phyloP scores from a whole-genome alignment of 2,113 vertebrate genomes.

The Brienomyrus longianalis region DNA sequence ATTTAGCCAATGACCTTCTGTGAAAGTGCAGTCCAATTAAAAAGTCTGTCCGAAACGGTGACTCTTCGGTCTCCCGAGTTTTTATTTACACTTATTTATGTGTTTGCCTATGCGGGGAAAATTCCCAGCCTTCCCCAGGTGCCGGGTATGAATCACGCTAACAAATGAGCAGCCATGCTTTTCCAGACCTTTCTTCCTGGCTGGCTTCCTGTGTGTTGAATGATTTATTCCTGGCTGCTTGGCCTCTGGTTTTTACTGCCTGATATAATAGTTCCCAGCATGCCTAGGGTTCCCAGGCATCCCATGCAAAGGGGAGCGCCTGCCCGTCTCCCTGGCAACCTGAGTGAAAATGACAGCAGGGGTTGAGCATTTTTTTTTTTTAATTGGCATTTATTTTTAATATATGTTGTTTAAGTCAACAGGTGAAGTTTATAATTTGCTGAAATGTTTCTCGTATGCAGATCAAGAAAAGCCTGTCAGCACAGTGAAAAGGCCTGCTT shows the following conservation, averaged over 20 bases:
- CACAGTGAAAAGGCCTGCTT: background rate
- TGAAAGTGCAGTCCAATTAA: slow-evolving; percentile 16
- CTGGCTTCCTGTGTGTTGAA: slow-evolving; percentile 53
- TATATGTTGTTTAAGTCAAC: background rate
- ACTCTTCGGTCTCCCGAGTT: background rate
- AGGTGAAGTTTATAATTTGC: background rate
- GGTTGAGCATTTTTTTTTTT: background rate
- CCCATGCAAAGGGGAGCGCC: slow-evolving; percentile 8
- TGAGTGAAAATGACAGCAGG: background rate
- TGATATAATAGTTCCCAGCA: slow-evolving; percentile 29
- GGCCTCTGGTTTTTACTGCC: slow-evolving; percentile 18
- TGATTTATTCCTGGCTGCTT: slow-evolving; percentile 53
- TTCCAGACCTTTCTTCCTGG: slow-evolving; percentile 47
- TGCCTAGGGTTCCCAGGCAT: slow-evolving; percentile 22
- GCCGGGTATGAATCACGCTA: slow-evolving; percentile 48
- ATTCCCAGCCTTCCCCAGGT: slow-evolving; percentile 47
- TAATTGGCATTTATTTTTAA: background rate
- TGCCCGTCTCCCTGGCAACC: slow-evolving; percentile 22
- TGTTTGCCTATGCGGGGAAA: slow-evolving; percentile 12
- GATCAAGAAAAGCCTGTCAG: background rate
- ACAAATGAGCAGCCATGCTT: slow-evolving; percentile 47
- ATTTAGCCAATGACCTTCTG: background rate
- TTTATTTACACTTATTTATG: slow-evolving; percentile 16
- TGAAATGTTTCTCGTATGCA: background rate
- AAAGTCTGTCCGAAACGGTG: background rate